phyloP scores from a whole-genome alignment of 2,797 vertebrate species.

The Argyrosomus regius region DNA sequence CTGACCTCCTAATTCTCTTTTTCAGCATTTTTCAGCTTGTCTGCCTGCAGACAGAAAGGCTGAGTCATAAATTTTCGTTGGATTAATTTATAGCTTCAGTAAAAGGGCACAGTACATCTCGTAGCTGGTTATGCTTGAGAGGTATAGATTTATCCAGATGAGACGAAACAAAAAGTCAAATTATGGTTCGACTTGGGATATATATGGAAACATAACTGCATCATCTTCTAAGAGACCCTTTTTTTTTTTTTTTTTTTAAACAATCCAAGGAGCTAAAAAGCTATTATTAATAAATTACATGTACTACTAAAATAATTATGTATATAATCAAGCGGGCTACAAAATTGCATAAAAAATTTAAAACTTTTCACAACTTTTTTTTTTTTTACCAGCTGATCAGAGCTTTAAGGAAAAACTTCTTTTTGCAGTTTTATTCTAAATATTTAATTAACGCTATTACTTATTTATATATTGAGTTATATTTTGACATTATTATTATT shows the following conservation, averaged over 20 bases:
- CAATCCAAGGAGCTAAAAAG: background rate
- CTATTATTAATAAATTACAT: background rate
- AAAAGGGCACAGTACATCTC: constrained; percentile 3
- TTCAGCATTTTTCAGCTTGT: constrained; percentile 38
- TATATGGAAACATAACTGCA: background rate
- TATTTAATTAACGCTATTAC: too few species aligned
- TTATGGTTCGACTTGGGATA: background rate
- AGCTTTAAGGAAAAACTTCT: too few species aligned
- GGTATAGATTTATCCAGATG: background rate
- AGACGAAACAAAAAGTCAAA: constrained; percentile 1
- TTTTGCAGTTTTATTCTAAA: too few species aligned
- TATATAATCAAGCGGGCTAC: background rate
- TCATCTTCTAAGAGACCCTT: background rate
- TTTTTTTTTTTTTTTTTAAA: background rate
- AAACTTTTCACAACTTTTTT: too few species aligned
- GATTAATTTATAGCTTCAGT: constrained; percentile 25
- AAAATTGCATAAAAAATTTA: too few species aligned
- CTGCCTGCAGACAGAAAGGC: constrained; percentile 36
- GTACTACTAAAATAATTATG: background rate
- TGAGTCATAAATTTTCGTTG: constrained; percentile 40
- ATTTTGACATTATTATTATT: too few species aligned
- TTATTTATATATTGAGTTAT: too few species aligned
- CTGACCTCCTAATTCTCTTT: constrained; percentile 50
- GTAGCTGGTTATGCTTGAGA: background rate
- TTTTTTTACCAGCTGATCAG: too few species aligned